Conservation (phyloP, 2,113 vertebrate species). For the Isurus oxyrinchus region DNA sequence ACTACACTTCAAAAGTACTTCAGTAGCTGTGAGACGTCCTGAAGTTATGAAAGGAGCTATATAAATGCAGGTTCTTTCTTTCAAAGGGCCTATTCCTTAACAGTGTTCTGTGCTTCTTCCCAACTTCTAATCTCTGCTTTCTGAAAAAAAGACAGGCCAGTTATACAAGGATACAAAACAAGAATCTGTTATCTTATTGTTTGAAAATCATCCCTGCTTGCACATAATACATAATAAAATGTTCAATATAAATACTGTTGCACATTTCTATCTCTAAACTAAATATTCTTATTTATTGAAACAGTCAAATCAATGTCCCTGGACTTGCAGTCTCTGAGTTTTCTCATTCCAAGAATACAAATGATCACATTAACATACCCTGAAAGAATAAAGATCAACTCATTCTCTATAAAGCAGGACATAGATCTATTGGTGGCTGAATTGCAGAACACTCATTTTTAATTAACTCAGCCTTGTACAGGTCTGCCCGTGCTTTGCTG, state of each 20-base stretch:
- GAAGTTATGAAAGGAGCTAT: neutral
- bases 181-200: neutral
- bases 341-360: slow-evolving; percentile 25
- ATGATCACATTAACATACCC: slow-evolving; percentile 11
- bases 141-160: neutral
- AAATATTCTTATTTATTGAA: slow-evolving; percentile 15
- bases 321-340: neutral
- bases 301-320: neutral
- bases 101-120: neutral
- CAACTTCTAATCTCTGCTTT: neutral
- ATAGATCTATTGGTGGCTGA: neutral
- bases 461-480: neutral
- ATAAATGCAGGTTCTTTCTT: neutral
- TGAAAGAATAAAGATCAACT: slow-evolving; percentile 2
- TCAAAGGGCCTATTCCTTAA: neutral
- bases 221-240: neutral
- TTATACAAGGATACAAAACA: neutral
- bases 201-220: neutral
- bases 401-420: neutral
- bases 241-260: neutral
- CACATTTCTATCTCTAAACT: neutral
- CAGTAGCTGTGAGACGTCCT: neutral
- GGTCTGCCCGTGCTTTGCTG: neutral
- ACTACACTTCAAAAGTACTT: neutral
- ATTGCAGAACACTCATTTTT: slow-evolving; percentile 27